Percentiles rank a stretch among this genome's conserved stretches.
phyloP scores from a whole-genome alignment of 2,797 vertebrate species.

The Danio kyathit region DNA sequence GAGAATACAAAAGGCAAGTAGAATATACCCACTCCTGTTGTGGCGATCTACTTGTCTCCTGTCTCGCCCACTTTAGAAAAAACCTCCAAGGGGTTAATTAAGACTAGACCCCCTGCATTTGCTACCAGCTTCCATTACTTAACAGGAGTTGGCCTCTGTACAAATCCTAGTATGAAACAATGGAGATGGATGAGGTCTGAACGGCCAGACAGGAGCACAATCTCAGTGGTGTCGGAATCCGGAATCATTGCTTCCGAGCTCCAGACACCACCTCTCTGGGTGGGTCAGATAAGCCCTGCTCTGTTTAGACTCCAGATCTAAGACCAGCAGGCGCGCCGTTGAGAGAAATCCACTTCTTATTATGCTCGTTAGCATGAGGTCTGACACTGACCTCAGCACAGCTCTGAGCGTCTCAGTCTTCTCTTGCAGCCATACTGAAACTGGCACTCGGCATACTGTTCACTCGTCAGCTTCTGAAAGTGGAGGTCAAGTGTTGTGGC shows the following conservation, averaged over 20 bases:
- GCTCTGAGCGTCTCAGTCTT: slow-evolving; percentile 34
- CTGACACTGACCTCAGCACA: slow-evolving; percentile 46
- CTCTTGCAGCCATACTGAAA: slow-evolving; percentile 35
- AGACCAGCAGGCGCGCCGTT: slow-evolving; percentile 57
- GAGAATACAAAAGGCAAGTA: background rate
- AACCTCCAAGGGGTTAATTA: slow-evolving; percentile 65
- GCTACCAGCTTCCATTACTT: slow-evolving; percentile 59
- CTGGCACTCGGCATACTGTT: slow-evolving; percentile 57
- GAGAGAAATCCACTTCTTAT: slow-evolving; percentile 61
- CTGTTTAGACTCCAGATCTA: slow-evolving; percentile 64
- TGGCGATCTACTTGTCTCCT: slow-evolving; percentile 6
- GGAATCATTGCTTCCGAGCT: slow-evolving; percentile 50
- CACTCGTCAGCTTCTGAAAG: slow-evolving; percentile 58
- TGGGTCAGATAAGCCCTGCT: slow-evolving; percentile 58
- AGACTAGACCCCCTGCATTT: slow-evolving; percentile 49
- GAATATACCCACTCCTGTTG: slow-evolving; percentile 7
- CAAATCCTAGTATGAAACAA: slow-evolving; percentile 61
- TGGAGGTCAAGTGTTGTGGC: slow-evolving; percentile 52
- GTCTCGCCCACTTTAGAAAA: slow-evolving; percentile 33
- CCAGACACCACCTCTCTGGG: slow-evolving; percentile 58
- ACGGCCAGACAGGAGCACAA: slow-evolving; percentile 55
- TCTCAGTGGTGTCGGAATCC: slow-evolving; percentile 61
- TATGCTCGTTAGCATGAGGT: slow-evolving; percentile 55
- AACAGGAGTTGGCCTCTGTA: slow-evolving; percentile 53
- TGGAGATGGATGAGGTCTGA: slow-evolving; percentile 64